phyloP scores from a whole-genome alignment of 2,888 invertebrate species.

The Microctonus aethiopoides region DNA sequence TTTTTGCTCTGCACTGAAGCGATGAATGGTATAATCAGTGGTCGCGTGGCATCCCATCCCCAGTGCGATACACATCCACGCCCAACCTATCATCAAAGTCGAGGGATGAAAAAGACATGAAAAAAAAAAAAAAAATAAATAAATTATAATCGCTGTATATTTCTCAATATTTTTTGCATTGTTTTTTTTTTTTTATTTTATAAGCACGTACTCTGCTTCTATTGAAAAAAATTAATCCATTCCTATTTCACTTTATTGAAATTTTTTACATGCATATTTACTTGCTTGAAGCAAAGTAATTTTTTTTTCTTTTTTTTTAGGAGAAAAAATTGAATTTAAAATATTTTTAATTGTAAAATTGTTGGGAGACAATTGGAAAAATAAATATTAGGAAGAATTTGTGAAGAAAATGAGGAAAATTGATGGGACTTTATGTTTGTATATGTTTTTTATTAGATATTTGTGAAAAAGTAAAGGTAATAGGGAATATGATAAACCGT shows the following conservation, averaged over 20 bases:
- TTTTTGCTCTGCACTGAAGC: conserved; percentile 29
- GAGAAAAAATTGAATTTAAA: background rate
- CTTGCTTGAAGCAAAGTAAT: too few relatives aligned
- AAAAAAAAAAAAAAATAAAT: conserved; percentile 13
- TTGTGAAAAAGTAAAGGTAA: too few relatives aligned
- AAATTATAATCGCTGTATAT: conserved; percentile 7
- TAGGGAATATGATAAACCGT: background rate
- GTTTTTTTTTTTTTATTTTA: background rate
- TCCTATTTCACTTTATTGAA: background rate
- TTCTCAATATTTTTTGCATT: background rate
- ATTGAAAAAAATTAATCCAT: background rate
- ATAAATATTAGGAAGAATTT: too few relatives aligned
- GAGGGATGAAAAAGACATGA: conserved; percentile 27
- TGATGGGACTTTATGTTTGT: too few relatives aligned
- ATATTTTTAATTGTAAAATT: too few relatives aligned
- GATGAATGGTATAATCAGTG: conserved; percentile 67
- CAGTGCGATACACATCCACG: conserved; percentile 45
- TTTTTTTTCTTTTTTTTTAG: too few relatives aligned
- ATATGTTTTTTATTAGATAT: too few relatives aligned
- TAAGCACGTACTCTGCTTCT: background rate
- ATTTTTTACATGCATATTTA: too few relatives aligned
- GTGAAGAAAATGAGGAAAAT: too few relatives aligned
- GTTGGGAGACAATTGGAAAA: too few relatives aligned
- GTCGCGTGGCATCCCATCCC: conserved; percentile 63
- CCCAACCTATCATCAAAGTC: conserved; percentile 51